A percentile compares a stretch with the other conserved stretches of the same genome.
Conservation (phyloP, 2,888 invertebrate genomes). For the Drosophila borealis region DNA sequence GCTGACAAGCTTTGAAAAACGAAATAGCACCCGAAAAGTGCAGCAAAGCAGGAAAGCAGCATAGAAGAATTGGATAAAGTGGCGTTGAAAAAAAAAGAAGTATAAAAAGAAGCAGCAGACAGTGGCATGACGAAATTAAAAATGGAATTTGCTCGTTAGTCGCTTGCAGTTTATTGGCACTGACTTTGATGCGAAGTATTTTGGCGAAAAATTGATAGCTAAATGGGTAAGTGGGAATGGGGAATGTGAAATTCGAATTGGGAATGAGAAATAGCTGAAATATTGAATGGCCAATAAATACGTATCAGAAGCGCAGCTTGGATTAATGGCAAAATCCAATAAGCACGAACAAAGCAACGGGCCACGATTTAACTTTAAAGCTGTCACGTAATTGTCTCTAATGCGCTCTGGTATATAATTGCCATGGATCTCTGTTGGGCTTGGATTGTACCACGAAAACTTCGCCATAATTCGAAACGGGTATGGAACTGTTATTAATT, state of each 20-base stretch:
- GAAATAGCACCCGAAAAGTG: slow-evolving; percentile 1
- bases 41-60: neutral
- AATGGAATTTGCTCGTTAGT: slow-evolving; percentile 78
- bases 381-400: slow-evolving; percentile 6
- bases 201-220: slow-evolving; percentile 57
- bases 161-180: slow-evolving; percentile 66
- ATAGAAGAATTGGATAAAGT: slow-evolving; percentile 45
- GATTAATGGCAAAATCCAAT: slow-evolving; percentile 32
- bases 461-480: neutral
- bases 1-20: slow-evolving; percentile 64
- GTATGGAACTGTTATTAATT: neutral
- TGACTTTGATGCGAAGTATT: slow-evolving; percentile 65
- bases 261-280: slow-evolving; percentile 26
- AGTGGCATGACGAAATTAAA: slow-evolving; percentile 67
- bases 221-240: slow-evolving; percentile 1
- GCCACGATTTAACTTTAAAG: neutral
- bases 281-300: slow-evolving; percentile 41
- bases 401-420: slow-evolving; percentile 5
- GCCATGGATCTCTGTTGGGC: neutral
- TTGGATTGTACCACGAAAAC: neutral
- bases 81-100: slow-evolving; percentile 38
- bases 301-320: slow-evolving; percentile 1
- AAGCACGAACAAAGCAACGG: slow-evolving; percentile 15
- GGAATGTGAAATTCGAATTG: neutral
- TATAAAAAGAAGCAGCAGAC: slow-evolving; percentile 12